Conservation (phyloP, 2,888 invertebrate species). For the Conops quadrifasciatus region DNA sequence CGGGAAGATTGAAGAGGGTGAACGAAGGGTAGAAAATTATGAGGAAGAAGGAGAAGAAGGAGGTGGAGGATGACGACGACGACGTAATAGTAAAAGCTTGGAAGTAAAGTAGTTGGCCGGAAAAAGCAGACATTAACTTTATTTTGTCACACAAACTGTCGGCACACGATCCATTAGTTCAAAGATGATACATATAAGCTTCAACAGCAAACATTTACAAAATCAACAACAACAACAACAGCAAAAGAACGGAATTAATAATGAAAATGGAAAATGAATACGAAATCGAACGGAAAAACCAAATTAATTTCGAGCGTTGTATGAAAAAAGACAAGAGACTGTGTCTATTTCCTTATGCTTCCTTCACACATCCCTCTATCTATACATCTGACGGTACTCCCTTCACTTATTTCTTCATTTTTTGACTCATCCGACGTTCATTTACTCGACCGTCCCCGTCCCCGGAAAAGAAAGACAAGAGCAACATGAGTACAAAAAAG, state of each 20-base stretch:
- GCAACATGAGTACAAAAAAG: no score
- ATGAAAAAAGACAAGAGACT: not conserved
- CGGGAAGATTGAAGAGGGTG: not conserved
- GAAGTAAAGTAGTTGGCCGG: not conserved
- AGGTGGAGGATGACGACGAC: not conserved
- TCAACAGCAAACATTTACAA: conserved; percentile 9
- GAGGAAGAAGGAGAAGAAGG: not conserved
- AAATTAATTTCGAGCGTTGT: conserved; percentile 22
- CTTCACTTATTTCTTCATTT: not conserved
- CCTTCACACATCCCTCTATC: no score
- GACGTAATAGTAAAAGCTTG: not conserved
- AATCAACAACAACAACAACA: conserved; percentile 19
- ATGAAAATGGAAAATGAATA: conserved; percentile 20
- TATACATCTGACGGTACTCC: no score
- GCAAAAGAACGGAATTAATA: conserved; percentile 44
- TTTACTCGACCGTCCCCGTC: no score
- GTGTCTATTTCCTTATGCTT: not conserved
- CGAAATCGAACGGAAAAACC: conserved; percentile 10
- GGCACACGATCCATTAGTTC: conserved; percentile 29
- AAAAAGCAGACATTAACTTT: conserved; percentile 21
- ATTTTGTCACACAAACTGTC: conserved; percentile 26
- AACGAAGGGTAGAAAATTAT: not conserved
- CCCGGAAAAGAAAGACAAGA: no score
- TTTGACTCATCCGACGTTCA: no score
- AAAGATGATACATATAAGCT: not conserved